Conservation (phyloP, 2,888 invertebrate species). For the Leptopilina syphax region DNA sequence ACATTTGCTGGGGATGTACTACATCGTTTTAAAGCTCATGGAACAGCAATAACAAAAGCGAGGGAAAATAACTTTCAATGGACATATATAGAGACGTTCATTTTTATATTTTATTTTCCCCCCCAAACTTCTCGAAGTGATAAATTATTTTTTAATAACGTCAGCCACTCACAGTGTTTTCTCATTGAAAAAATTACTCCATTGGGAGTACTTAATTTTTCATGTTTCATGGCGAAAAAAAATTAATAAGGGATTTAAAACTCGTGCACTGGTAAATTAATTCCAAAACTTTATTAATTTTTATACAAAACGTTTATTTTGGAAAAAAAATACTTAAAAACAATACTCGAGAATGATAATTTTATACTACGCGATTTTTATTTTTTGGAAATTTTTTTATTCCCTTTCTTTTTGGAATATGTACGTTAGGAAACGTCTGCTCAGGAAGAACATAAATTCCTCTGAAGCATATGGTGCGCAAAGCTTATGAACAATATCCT, state of each 20-base stretch:
- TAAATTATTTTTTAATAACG: background rate
- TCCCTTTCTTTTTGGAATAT: too few relatives aligned
- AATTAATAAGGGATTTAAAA: background rate
- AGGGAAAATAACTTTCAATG: background rate
- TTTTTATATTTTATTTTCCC: background rate
- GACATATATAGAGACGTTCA: background rate
- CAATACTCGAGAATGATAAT: too few relatives aligned
- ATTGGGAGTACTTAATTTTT: conserved; percentile 1
- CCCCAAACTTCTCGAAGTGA: background rate
- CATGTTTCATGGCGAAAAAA: background rate
- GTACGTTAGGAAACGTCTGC: background rate
- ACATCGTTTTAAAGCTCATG: conserved; percentile 27
- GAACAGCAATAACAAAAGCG: conserved; percentile 12
- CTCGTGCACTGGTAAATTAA: background rate
- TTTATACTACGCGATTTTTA: too few relatives aligned
- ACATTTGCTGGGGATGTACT: background rate
- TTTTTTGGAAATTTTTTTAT: too few relatives aligned
- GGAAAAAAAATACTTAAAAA: too few relatives aligned
- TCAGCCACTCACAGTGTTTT: background rate
- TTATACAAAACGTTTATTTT: too few relatives aligned
- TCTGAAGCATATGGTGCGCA: conserved; percentile 68
- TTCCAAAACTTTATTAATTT: background rate
- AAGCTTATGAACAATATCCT: conserved; percentile 74
- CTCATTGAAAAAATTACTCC: background rate
- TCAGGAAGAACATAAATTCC: conserved; percentile 69